phyloP scores from a whole-genome alignment of 1,140 invertebrate species.

The Cylas formicarius region DNA sequence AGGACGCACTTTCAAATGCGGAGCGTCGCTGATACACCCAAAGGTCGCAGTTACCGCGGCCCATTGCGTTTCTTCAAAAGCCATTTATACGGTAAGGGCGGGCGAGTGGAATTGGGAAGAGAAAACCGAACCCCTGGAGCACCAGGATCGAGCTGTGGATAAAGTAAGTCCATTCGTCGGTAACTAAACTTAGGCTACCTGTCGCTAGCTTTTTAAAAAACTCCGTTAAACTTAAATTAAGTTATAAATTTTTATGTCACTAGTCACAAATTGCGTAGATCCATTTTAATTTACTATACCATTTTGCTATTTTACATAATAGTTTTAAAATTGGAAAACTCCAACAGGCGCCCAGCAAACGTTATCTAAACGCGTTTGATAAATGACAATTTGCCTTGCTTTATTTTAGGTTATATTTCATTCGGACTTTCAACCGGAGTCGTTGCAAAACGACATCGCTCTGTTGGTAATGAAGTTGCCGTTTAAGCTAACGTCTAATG shows the following conservation, averaged over 20 bases:
- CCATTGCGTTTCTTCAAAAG: slow-evolving; percentile 29
- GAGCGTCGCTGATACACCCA: slow-evolving; percentile 38
- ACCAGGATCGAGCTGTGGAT: slow-evolving; percentile 39
- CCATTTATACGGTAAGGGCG: slow-evolving; percentile 41
- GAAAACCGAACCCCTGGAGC: slow-evolving; percentile 43
- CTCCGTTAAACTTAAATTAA: too few relatives aligned
- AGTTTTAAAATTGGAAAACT: too few relatives aligned
- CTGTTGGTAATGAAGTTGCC: slow-evolving; percentile 54
- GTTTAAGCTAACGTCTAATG: slow-evolving; percentile 45
- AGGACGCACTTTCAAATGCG: slow-evolving; percentile 29
- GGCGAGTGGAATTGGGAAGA: slow-evolving; percentile 52
- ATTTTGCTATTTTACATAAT: not conserved
- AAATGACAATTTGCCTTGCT: too few relatives aligned
- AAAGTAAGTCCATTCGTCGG: slow-evolving; percentile 4
- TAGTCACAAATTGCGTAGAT: not conserved
- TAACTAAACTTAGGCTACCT: not conserved
- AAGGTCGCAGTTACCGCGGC: slow-evolving; percentile 38
- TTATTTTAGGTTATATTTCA: slow-evolving; percentile 29
- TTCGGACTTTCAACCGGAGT: slow-evolving; percentile 33
- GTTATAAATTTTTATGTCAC: too few relatives aligned
- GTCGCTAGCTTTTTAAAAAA: too few relatives aligned
- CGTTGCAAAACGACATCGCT: slow-evolving; percentile 63
- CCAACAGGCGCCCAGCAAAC: too few relatives aligned
- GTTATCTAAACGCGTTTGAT: too few relatives aligned
- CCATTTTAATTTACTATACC: not conserved